Base-by-base conservation (phyloP, 2,113 vertebrate species). In the Tachysurus fulvidraco region DNA sequence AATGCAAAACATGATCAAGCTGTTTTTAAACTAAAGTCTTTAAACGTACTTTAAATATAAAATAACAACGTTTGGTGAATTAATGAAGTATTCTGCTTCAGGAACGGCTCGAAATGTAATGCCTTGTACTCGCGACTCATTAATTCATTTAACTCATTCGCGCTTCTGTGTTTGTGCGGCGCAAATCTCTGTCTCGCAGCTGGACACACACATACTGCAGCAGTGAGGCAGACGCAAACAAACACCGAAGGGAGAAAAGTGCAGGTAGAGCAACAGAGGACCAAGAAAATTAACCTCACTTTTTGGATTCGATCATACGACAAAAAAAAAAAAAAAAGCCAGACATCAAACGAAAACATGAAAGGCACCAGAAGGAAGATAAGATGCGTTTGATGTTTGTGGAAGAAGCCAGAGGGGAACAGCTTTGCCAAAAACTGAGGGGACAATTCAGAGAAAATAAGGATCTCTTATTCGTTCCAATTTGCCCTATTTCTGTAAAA, bases 301-400 rank as follows among this genome's bases (percentile, higher is more conserved):
- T 57, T 36, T 92, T 52, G 71, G 87, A 90, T 88, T 55, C 69
- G 62, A 89, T 69, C 85, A 78, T 41, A 84, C 80, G 87, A 88
- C 85, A 89, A 73, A n/a, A 55, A 84, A 69, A 83, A 28, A 0
- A 5, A 41, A 30, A 80, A 76, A 90, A 21, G 52, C 41, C 64
- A 88, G 88, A 87, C 90, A 88, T 87, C 86, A 90, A 91, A 90
- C 85, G 36, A 44, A 84, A 91, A 88, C 85, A 90, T 90, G 85
- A 90, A 90, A 90, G 87, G 82, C 78, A 73, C 83, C 78, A 84
- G 62, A 86, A 82, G 80, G 77, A 71, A 86, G 87, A 90, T 88
- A 90, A 90, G 89, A 90, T 90, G 89, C 89, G 84, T 90, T 90
- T 90, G 89, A 90, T 90, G 89, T 88, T 85, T 79, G 83, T 64